Evolutionary conservation across 1,140 invertebrate genomes (phyloP), one percentile per base, ranked within the genome.

Genomic region (Cotesia vestalis): DNA sequence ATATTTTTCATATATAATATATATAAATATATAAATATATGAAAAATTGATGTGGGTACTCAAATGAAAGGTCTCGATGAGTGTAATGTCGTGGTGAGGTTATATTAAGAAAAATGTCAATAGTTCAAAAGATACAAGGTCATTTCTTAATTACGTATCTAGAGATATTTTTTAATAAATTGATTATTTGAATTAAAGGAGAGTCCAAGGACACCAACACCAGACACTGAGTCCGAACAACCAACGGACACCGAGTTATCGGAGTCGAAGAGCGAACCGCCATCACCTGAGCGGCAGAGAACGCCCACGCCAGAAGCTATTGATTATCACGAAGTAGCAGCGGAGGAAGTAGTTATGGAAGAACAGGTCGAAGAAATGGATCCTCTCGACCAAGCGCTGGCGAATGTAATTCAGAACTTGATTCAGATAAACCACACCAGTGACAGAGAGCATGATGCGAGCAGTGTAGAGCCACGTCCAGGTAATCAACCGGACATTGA

Each of bases 191-290:
- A 27, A 27, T 27, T 27, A 75, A 40, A 88, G 77, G 86, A 88
- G 67, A 84, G 79, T 60, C 84, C 83, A 53, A 86, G 86, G 75
- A 80, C 84, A 14, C 81, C 85, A 71, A 86, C 86, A 4, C 81
- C 87, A 0, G 87, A 88, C 20, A 89, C 87, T 20, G 85, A 86
- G 78, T 89, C 88, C 0, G 88, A 88, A 6, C 88, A 88, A 6
- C 84, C 84, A 52, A 86, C 84, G 0, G 87, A 88, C 5, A 85
- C 80, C 1, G 82, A 85, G 52, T 75, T 83, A 36, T 84, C 82
- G 5, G 83, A 86, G 61, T 72, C 80, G 0, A 85, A 86, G 51
- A 80, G 80, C 74, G 61, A 81, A 80, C 80, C 81, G 4, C 72
- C 77, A 8, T 83, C 81, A 0, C 78, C 82, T 0, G 86, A 87